These are phyloP conservation scores for Minunthozetes semirufus DNA, from an alignment of 2,888 invertebrate genomes.

Conservation along the genomic window DNA sequence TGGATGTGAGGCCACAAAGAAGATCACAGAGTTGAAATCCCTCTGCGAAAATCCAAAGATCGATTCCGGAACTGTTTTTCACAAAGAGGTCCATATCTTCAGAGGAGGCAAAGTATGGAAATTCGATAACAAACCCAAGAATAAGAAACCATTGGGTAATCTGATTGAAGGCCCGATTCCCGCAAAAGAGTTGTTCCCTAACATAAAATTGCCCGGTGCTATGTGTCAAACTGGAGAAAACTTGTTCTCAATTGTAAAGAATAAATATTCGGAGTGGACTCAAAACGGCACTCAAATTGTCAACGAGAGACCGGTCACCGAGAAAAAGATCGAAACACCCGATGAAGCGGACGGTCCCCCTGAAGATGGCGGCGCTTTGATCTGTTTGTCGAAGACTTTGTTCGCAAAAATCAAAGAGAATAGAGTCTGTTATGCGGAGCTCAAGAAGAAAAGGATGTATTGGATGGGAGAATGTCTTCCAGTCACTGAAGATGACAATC, in stretches of 20 bases:
- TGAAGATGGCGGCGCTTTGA: neutral
- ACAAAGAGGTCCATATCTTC: neutral
- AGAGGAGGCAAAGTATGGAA: slow-evolving; percentile 1
- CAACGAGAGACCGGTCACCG: neutral
- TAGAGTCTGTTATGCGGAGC: neutral
- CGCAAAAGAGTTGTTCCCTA: neutral
- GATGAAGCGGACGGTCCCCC: neutral
- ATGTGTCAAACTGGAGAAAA: neutral
- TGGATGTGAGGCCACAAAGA: neutral
- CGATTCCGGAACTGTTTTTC: neutral
- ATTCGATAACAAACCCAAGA: slow-evolving; percentile 4
- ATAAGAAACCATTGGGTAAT: neutral
- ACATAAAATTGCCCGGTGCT: neutral
- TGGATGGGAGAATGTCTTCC: neutral
- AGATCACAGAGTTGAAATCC: neutral
- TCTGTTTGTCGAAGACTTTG: neutral
- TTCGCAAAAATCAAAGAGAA: neutral
- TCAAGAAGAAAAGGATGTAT: neutral
- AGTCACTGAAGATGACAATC: neutral
- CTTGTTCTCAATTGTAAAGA: neutral
- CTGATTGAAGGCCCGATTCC: neutral
- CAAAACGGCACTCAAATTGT: neutral
- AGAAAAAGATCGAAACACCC: neutral
- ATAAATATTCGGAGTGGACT: neutral
- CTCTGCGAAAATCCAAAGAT: slow-evolving; percentile 2